Conservation (phyloP, 2,888 invertebrate species). For the Frankliniella fusca region DNA sequence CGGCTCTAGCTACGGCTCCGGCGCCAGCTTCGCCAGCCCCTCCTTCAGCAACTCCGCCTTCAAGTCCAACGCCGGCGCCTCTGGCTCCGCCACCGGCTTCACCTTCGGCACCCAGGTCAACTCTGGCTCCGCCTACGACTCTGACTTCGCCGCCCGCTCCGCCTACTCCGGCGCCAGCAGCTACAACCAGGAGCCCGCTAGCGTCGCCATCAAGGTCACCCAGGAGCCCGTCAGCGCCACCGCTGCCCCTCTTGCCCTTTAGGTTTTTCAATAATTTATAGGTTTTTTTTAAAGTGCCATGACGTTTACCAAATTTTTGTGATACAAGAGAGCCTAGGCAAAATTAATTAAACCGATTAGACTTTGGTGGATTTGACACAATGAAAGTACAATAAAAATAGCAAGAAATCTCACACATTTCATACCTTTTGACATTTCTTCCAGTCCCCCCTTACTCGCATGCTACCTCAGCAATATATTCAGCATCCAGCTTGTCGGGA, state of each 20-base stretch:
- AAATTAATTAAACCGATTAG: too few relatives aligned
- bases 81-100: not conserved
- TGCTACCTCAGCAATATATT: too few relatives aligned
- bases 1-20: not conserved
- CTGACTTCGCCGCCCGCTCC: not conserved
- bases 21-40: not conserved
- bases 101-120: not conserved
- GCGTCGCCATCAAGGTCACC: slow-evolving; percentile 42
- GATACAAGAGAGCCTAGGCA: not conserved
- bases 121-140: not conserved
- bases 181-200: slow-evolving; percentile 44
- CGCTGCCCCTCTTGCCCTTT: slow-evolving; percentile 45
- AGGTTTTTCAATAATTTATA: not conserved
- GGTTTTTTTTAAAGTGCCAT: not conserved
- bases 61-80: not conserved
- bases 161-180: slow-evolving; percentile 39
- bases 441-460: too few relatives aligned
- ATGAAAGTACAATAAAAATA: not conserved
- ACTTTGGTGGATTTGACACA: too few relatives aligned
- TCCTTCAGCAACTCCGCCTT: not conserved
- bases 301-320: not conserved
- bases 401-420: not conserved
- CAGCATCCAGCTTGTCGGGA: too few relatives aligned
- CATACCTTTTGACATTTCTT: too few relatives aligned
- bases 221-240: slow-evolving; percentile 41